Evolutionary conservation across 1,140 invertebrate genomes (phyloP), one percentile per base, ranked within the genome.

Genomic region (Lamellibrachia luymesi): DNA sequence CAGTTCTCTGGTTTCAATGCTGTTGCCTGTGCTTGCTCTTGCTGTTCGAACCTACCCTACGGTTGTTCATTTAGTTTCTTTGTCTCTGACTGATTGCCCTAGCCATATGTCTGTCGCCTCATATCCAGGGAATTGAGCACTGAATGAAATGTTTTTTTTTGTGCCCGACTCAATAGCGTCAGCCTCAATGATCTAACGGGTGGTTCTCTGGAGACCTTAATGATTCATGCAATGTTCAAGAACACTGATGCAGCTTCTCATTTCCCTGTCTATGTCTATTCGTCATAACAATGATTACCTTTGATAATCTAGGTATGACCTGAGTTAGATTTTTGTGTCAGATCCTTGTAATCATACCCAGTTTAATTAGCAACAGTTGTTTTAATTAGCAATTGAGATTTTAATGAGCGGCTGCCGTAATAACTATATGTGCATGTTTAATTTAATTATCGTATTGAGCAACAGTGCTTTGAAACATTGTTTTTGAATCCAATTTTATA

Each of bases 151-250:
- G 91, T 91, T 13, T 51, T 91, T 50, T 50, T 91, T 50, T 50
- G 38, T 52, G 92, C 51, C 25, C 50, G 56, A 10, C 80, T 93
- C 38, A 64, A 93, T 93, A 64, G 90, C 51, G 90, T 92, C 92
- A 93, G 64, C 4, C 91, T 50, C 90, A 22, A 4, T 91, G 91
- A 51, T 91, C 91, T 51, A 13, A 50, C 49, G 4, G 49, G 91
- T 13, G n/a, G 17, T 17, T 91, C 49, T 4, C 25, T 17, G 56
- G n/a, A 50, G 52, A 93, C 93, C 93, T 91, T 17, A 80, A 80
- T 80, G 64, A 80, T 80, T 80, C 13, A 80, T 80, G 64, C 25
- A 80, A 80, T 38, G 25, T 17, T 8, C 52, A 56, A 22, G 2
- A 10, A 22, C 13, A 17, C 5, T 22, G 17, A 80, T 80, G 13